Base-by-base conservation (phyloP, 2,888 invertebrate genomes). In the Apamea anceps region DNA sequence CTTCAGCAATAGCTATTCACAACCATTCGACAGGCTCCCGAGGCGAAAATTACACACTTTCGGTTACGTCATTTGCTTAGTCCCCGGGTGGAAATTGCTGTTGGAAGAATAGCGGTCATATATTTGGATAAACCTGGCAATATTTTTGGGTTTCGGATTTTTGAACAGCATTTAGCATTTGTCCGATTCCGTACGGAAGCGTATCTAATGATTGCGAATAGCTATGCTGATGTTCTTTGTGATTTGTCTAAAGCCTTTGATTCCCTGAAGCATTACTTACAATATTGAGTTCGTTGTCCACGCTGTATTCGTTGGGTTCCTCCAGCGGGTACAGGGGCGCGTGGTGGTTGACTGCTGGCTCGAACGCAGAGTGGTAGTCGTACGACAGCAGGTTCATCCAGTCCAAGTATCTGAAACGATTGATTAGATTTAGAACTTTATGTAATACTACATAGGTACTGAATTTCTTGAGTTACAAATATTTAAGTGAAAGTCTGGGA, bases 351-450 rank as follows among this genome's bases (percentile, higher is more conserved):
- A 98, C 99, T 0, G 98, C 98, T 0, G 99, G 99, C 93, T 99
- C 99, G 93, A 98, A 99, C 0, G 99, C 98, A 0, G 99, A 99
- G 95, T 99, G 99, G 94, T 99, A 99, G 94, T 99, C 99, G 95
- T 99, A 99, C 7, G 99, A 98, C 54, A 99, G 96, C 83, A 99
- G 97, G 95, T 99, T 99, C 97, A 99, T 98, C 98, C 99, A 99
- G 95, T 99, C 99, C 89, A 99, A 96, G 94, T 99, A 98, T 91
- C 98, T 98, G 95, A 0, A 80, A 82, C 25, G 54, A 74, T 5
- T 5, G 2, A 10, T 13, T 0, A 2, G 0, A 6, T n/a, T 70
- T 62, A 75, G 15, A 62, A 75, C 12, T 28, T 28, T 13, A n/a
- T 60, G 60, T 28, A 60, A n/a, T 13, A 28, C n/a, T 15, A 32